These are phyloP conservation scores for Heliothis peltigera DNA, from an alignment of 2,888 invertebrate species.

Conservation along the genomic window DNA sequence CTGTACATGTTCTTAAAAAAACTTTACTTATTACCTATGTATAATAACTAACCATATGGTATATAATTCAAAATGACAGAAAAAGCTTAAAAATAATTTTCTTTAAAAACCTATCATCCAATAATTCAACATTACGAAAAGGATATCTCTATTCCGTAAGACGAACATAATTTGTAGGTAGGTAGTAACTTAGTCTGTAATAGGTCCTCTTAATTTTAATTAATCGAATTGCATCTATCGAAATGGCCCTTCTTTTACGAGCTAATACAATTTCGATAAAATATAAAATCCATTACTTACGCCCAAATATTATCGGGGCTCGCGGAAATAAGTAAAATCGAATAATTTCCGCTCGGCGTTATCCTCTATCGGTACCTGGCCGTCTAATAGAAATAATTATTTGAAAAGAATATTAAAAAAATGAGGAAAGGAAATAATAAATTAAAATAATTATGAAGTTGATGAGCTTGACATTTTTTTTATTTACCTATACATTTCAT, in stretches of 20 bases:
- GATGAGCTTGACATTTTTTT: neutral
- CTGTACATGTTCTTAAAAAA: too few relatives aligned
- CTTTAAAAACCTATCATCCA: too few relatives aligned
- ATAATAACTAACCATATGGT: too few relatives aligned
- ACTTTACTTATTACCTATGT: too few relatives aligned
- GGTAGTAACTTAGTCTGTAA: neutral
- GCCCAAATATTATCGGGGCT: conserved; percentile 31
- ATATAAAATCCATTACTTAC: conserved; percentile 21
- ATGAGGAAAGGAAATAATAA: conserved; percentile 2
- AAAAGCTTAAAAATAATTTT: too few relatives aligned
- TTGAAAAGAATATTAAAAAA: neutral
- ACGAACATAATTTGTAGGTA: too few relatives aligned
- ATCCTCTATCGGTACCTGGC: conserved; percentile 4
- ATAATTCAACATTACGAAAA: too few relatives aligned
- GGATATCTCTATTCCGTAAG: neutral
- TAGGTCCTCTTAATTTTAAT: neutral
- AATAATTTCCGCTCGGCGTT: conserved; percentile 41
- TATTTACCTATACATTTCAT: too few relatives aligned
- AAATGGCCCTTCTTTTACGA: conserved; percentile 1
- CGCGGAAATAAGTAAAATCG: conserved; percentile 44
- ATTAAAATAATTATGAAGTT: neutral
- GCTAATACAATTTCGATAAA: conserved; percentile 15
- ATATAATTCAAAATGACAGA: too few relatives aligned
- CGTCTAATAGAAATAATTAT: conserved; percentile 5
- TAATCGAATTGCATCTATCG: neutral